phyloP scores from a whole-genome alignment of 2,797 vertebrate genomes.

The Carcharodon carcharias region DNA sequence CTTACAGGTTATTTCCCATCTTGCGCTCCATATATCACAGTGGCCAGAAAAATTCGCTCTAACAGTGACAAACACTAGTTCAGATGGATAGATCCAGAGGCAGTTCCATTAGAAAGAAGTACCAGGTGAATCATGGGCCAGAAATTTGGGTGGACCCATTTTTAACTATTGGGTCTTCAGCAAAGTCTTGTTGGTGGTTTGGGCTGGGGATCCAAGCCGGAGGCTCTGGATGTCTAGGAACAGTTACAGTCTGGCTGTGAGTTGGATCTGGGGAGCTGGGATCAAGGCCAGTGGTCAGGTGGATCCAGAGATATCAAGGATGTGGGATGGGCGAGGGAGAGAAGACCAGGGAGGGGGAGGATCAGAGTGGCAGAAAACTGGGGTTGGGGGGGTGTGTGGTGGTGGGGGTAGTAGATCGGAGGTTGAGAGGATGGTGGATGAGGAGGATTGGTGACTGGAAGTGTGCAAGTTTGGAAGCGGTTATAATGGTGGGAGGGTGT shows the following conservation, averaged over 20 bases:
- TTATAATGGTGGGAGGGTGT: too few relatives aligned
- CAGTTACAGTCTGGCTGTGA: too few relatives aligned
- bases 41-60: not conserved
- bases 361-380: not conserved
- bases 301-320: not conserved
- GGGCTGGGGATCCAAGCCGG: not conserved
- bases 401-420: not conserved
- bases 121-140: too few relatives aligned
- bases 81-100: not conserved
- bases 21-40: not conserved
- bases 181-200: not conserved
- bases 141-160: not conserved
- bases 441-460: not conserved
- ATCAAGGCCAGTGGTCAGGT: not conserved
- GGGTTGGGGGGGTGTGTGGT: not conserved
- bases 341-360: not conserved
- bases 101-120: not conserved
- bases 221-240: not conserved
- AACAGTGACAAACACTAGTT: too few relatives aligned
- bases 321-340: not conserved
- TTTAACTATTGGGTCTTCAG: too few relatives aligned
- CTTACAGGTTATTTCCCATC: too few relatives aligned
- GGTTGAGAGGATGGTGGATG: not conserved
- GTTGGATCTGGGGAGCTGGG: too few relatives aligned
- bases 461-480: not conserved